These are phyloP conservation scores for Salvelinus alpinus DNA, from an alignment of 2,113 vertebrate genomes.

Conservation along the genomic window DNA sequence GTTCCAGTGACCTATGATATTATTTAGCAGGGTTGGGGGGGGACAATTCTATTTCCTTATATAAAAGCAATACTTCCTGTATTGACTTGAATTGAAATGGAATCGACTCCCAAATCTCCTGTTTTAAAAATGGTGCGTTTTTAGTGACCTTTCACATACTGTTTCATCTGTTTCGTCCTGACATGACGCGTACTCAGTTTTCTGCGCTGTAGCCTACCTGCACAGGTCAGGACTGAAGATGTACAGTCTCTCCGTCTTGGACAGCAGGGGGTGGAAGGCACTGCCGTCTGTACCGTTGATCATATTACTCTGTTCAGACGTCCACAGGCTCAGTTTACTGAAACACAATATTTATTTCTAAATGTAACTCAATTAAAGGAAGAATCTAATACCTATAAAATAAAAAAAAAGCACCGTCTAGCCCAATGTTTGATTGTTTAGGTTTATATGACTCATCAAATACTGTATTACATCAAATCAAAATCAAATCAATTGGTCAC, in stretches of 20 bases:
- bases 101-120: too few species aligned
- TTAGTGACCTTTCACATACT: background rate
- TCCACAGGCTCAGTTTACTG: conserved; percentile 83
- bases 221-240: conserved; percentile 93
- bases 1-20: too few species aligned
- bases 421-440: too few species aligned
- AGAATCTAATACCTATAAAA: background rate
- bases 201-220: conserved; percentile 72
- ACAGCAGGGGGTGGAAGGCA: conserved; percentile 87
- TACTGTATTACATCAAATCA: too few species aligned
- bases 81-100: too few species aligned
- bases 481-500: too few species aligned
- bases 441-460: too few species aligned
- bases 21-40: too few species aligned
- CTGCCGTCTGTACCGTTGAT: conserved; percentile 94
- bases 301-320: conserved; percentile 82
- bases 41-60: too few species aligned
- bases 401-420: too few species aligned
- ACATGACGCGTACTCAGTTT: background rate
- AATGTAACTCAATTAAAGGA: background rate
- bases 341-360: conserved; percentile 3
- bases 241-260: conserved; percentile 82
- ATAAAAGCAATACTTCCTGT: too few species aligned
- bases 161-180: background rate
- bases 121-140: too few species aligned